These are phyloP conservation scores for Apamea crenata DNA, from an alignment of 2,888 invertebrate species.

Conservation along the genomic window DNA sequence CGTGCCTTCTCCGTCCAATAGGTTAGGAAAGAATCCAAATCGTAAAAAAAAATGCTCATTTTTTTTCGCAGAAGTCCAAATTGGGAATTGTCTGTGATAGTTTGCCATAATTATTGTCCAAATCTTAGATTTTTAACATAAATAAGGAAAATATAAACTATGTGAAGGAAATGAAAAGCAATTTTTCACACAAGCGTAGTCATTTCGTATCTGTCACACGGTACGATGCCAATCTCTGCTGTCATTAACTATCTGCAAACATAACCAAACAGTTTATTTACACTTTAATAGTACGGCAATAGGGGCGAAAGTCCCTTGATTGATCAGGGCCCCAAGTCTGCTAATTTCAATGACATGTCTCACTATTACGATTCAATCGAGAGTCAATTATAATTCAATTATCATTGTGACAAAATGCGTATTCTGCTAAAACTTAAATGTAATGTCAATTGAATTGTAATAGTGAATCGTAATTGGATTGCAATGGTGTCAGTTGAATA, in stretches of 20 bases:
- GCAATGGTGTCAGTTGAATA: too few relatives aligned
- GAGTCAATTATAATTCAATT: too few relatives aligned
- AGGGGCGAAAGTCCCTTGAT: constrained; percentile 28
- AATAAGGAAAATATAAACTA: constrained; percentile 49
- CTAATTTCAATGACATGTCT: too few relatives aligned
- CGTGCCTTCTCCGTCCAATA: too few relatives aligned
- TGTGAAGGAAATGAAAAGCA: constrained; percentile 67
- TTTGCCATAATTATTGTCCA: not conserved
- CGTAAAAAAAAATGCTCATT: not conserved
- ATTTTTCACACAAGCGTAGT: constrained; percentile 75
- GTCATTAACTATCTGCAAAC: constrained; percentile 69
- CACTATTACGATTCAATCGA: too few relatives aligned
- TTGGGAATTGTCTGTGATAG: not conserved
- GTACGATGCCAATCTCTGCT: constrained; percentile 71
- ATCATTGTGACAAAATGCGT: too few relatives aligned
- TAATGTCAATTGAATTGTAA: too few relatives aligned
- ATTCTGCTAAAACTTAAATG: too few relatives aligned
- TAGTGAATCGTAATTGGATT: too few relatives aligned
- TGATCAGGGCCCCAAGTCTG: too few relatives aligned
- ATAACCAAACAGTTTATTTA: constrained; percentile 14
- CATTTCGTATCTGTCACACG: constrained; percentile 80
- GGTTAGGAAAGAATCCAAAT: too few relatives aligned
- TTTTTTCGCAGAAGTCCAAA: not conserved
- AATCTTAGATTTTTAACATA: constrained; percentile 12
- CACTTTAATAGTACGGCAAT: not conserved